These are phyloP conservation scores for Halesus radiatus DNA, from an alignment of 1,140 invertebrate species.

Conservation along the genomic window DNA sequence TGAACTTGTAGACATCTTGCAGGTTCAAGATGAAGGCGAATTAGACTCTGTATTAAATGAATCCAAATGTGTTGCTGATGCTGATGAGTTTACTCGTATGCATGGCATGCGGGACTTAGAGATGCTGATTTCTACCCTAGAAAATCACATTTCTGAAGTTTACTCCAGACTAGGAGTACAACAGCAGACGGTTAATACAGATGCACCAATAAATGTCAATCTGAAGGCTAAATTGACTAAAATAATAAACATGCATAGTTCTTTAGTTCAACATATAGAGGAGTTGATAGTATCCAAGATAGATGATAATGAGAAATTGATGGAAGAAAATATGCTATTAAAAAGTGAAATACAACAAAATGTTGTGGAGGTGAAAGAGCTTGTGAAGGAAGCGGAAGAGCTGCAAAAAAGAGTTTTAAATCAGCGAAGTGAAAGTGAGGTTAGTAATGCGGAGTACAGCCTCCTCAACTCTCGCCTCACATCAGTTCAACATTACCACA, in stretches of 20 bases:
- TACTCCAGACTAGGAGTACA: background rate
- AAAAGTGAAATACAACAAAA: conserved; percentile 40
- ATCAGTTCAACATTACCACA: conserved; percentile 45
- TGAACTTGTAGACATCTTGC: background rate
- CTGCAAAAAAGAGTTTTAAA: conserved; percentile 38
- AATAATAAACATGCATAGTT: background rate
- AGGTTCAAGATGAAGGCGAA: background rate
- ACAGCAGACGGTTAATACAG: too few relatives aligned
- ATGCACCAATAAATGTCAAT: conserved; percentile 12
- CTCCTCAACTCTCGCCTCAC: conserved; percentile 41
- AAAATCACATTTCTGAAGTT: conserved; percentile 9
- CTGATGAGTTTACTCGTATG: background rate
- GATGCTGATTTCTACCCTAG: background rate
- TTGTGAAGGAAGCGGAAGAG: conserved; percentile 41
- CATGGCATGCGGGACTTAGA: background rate
- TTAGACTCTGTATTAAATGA: background rate
- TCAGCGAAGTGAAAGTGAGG: conserved; percentile 33
- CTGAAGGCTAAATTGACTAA: conserved; percentile 14
- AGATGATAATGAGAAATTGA: conserved; percentile 19
- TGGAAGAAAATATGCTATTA: conserved; percentile 39
- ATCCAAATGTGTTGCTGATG: background rate
- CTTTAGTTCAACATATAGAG: conserved; percentile 39
- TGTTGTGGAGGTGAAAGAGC: conserved; percentile 19
- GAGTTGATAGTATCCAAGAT: conserved; percentile 7
- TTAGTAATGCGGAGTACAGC: conserved; percentile 46